Evolutionary conservation across 1,140 invertebrate species (phyloP).

Genomic region (Harpegnathos saltator): DNA sequence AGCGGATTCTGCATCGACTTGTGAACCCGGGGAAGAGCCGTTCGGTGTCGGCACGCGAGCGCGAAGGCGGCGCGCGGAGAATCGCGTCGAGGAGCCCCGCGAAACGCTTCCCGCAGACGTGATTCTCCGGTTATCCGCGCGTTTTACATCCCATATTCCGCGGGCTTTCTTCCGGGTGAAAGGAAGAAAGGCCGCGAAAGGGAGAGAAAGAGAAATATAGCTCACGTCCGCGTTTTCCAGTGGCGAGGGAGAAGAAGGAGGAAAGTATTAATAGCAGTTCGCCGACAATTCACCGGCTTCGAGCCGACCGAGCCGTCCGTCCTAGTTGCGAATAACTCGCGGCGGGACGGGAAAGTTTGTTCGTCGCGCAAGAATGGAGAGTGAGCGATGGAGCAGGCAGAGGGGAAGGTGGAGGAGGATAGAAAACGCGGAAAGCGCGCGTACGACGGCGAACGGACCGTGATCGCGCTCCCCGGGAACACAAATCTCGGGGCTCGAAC

Average conservation of each 20-base stretch:
- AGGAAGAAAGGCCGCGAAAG: no score
- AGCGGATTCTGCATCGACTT: no score
- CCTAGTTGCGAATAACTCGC: constrained; percentile 17
- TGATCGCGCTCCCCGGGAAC: constrained; percentile 22
- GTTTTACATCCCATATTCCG: no score
- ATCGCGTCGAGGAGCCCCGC: no score
- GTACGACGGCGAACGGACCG: neutral
- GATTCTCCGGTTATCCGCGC: no score
- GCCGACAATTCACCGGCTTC: constrained; percentile 22
- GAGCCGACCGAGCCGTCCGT: constrained; percentile 50
- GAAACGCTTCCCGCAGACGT: no score
- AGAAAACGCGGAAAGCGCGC: neutral
- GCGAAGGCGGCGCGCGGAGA: no score
- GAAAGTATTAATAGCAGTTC: constrained; percentile 35
- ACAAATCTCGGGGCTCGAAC: constrained; percentile 31
- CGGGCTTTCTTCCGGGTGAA: no score
- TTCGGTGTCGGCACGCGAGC: no score
- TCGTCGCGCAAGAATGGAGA: constrained; percentile 15
- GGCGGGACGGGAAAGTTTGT: constrained; percentile 32
- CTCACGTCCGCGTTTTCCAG: constrained; percentile 4
- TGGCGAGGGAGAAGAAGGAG: neutral
- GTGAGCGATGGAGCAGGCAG: no score
- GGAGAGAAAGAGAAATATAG: neutral
- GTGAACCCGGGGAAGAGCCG: no score
- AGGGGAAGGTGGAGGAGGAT: neutral